Percentiles rank a stretch among this genome's conserved stretches.
Conservation (phyloP, 2,113 vertebrate genomes). For the Dolichotis patagonum region DNA sequence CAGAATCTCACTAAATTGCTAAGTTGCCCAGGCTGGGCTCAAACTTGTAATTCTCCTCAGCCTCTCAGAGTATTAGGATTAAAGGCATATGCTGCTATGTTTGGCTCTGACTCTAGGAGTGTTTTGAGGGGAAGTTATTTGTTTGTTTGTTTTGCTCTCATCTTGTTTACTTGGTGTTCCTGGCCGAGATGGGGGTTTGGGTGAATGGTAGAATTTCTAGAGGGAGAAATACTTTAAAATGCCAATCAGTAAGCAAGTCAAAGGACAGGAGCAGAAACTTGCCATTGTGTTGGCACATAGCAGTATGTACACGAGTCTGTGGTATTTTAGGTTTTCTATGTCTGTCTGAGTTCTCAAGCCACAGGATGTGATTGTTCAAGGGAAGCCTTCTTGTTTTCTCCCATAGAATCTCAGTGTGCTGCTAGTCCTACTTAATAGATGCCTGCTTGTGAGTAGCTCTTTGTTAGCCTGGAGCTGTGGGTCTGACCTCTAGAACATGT, state of each 20-base stretch:
- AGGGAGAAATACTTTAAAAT: not conserved
- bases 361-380: not conserved
- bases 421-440: not conserved
- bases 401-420: not conserved
- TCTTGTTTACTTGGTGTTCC: not conserved
- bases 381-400: not conserved
- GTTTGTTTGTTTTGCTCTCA: not conserved
- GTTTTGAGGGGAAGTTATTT: not conserved
- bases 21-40: not conserved
- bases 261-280: not conserved
- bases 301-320: not conserved
- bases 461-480: slow-evolving; percentile 11
- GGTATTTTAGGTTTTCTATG: not conserved
- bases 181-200: not conserved
- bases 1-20: not conserved
- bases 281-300: not conserved
- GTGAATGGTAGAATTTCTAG: not conserved
- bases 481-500: slow-evolving; percentile 3
- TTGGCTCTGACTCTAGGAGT: not conserved
- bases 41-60: not conserved
- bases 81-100: not conserved
- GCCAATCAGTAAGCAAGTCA: not conserved
- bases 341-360: not conserved
- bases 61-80: not conserved
- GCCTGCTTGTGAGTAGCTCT: slow-evolving; percentile 18